phyloP scores from a whole-genome alignment of 2,888 invertebrate genomes.

The Blomia tropicalis region DNA sequence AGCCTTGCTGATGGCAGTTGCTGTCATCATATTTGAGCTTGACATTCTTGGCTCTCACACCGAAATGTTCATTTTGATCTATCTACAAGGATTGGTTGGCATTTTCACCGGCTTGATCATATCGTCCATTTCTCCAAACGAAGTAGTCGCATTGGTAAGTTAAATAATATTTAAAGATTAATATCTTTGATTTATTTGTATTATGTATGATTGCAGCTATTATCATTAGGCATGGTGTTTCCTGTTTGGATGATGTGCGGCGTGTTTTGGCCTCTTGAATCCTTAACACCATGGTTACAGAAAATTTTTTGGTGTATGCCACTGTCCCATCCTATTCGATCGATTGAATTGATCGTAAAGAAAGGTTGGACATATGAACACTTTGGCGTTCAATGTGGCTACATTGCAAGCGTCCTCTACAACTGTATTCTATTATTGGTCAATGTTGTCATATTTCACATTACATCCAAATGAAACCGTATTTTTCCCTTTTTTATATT shows the following conservation, averaged over 20 bases:
- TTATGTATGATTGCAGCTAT: not conserved
- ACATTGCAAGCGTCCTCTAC: slow-evolving; percentile 6
- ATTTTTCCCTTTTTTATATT: not conserved
- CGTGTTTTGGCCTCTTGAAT: slow-evolving; percentile 21
- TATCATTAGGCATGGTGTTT: slow-evolving; percentile 21
- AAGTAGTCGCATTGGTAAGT: slow-evolving; percentile 19
- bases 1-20: slow-evolving; percentile 1
- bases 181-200: not conserved
- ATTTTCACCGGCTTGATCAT: slow-evolving; percentile 14
- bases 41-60: slow-evolving; percentile 2
- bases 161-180: not conserved
- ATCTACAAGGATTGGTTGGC: slow-evolving; percentile 12
- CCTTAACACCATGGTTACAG: not conserved
- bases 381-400: slow-evolving; percentile 16
- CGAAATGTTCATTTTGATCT: slow-evolving; percentile 1
- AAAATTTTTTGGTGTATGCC: slow-evolving; percentile 17
- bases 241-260: slow-evolving; percentile 24
- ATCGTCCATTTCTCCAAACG: slow-evolving; percentile 16
- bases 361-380: slow-evolving; percentile 14
- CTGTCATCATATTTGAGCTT: slow-evolving; percentile 10
- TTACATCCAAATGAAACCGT: not conserved
- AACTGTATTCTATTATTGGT: slow-evolving; percentile 5
- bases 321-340: slow-evolving; percentile 15
- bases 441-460: slow-evolving; percentile 16
- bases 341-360: slow-evolving; percentile 9